phyloP scores from a whole-genome alignment of 2,888 invertebrate species.

The Tholera decimalis region DNA sequence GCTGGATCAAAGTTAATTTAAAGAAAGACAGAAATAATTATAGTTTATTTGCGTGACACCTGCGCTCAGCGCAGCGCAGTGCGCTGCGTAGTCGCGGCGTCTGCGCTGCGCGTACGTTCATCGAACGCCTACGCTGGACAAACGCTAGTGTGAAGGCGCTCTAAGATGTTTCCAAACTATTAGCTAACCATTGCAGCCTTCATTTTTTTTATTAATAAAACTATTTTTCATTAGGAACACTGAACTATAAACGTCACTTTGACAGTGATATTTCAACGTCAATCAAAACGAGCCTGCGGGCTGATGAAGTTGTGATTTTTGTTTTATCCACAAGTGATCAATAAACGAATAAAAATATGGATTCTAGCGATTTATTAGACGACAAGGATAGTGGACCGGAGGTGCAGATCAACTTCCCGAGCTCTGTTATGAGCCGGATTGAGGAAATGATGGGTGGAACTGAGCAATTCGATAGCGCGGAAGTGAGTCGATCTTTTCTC shows the following conservation, averaged over 20 bases:
- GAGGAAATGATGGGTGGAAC: conserved; percentile 97
- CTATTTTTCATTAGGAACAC: not conserved
- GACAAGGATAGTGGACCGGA: conserved; percentile 87
- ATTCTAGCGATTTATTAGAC: conserved; percentile 81
- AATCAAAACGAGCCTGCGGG: conserved; percentile 40
- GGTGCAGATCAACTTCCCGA: conserved; percentile 93
- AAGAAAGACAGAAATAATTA: too few species aligned
- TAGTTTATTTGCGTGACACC: too few species aligned
- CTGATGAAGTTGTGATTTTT: conserved; percentile 43
- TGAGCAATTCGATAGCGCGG: conserved; percentile 96
- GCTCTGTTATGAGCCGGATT: conserved; percentile 97
- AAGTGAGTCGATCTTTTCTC: conserved; percentile 72
- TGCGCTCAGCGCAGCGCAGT: too few species aligned
- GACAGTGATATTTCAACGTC: conserved; percentile 54
- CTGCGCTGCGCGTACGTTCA: too few species aligned
- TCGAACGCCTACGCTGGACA: too few species aligned
- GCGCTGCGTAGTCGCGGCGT: too few species aligned
- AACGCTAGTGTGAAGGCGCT: too few species aligned
- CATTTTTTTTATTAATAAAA: too few species aligned
- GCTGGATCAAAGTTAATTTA: too few species aligned
- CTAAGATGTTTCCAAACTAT: too few species aligned
- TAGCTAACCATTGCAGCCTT: too few species aligned
- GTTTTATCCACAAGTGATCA: conserved; percentile 32
- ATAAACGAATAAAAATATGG: conserved; percentile 72
- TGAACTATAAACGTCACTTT: conserved; percentile 19